Evolutionary conservation across 2,113 vertebrate genomes (phyloP).

Genomic region (Mobula hypostoma): DNA sequence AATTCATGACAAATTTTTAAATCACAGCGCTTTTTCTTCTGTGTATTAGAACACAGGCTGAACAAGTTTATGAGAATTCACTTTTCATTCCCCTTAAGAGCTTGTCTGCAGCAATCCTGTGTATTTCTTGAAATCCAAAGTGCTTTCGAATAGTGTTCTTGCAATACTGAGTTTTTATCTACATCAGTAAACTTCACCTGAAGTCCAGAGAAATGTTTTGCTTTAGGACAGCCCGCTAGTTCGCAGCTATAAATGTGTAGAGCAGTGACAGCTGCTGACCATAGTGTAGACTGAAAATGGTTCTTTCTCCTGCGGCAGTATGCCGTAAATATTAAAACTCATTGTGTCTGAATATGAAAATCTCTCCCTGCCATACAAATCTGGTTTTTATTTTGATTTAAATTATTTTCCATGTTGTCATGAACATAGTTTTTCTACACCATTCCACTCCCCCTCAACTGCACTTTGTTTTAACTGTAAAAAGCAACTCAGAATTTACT

Average conservation of each 20-base stretch:
- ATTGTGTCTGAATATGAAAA: neutral
- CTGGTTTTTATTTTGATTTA: neutral
- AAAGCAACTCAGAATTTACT: neutral
- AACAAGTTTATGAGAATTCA: neutral
- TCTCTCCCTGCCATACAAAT: neutral
- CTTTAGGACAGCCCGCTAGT: neutral
- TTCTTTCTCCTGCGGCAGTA: neutral
- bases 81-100: neutral
- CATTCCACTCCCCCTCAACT: neutral
- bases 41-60: neutral
- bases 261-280: neutral
- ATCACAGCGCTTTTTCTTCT: neutral
- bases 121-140: neutral
- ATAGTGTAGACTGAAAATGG: too few relatives aligned
- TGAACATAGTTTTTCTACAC: neutral
- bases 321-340: slow-evolving; percentile 4
- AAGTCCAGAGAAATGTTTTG: neutral
- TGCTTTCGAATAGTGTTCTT: neutral
- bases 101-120: neutral
- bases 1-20: neutral
- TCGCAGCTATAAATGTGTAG: neutral
- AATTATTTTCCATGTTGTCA: neutral
- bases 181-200: neutral
- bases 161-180: neutral
- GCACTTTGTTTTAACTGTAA: neutral